A percentile compares a stretch with the other conserved stretches of the same genome.
Evolutionary conservation across 2,888 invertebrate species (phyloP).

Genomic region (Drosophila eohydei): DNA sequence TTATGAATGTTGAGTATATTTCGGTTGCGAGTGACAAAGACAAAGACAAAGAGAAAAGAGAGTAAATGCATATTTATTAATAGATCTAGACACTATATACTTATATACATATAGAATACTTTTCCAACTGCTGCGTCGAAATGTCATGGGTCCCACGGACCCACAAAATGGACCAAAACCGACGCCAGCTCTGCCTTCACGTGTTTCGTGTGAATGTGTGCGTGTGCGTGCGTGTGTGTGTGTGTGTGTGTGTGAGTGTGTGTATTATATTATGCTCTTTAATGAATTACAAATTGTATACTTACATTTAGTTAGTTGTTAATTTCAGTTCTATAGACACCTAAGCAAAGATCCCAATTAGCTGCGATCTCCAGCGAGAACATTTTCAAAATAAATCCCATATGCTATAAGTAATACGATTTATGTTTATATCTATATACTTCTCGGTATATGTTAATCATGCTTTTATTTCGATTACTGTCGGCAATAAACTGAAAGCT

Average conservation of each 20-base stretch:
- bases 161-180: conserved; percentile 23
- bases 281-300: conserved; percentile 42
- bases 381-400: conserved; percentile 46
- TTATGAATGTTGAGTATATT: conserved; percentile 59
- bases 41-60: not conserved
- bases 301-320: conserved; percentile 57
- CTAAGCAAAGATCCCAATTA: conserved; percentile 40
- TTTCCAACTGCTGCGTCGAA: conserved; percentile 21
- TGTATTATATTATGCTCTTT: conserved; percentile 37
- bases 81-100: conserved; percentile 17
- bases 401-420: conserved; percentile 32
- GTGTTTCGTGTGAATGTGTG: conserved; percentile 18
- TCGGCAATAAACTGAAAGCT: conserved; percentile 2
- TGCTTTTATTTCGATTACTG: conserved; percentile 13
- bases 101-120: conserved; percentile 13
- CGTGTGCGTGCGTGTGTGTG: conserved; percentile 6
- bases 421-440: conserved; percentile 1
- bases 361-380: conserved; percentile 34
- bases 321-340: conserved; percentile 32
- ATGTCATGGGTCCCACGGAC: conserved; percentile 5
- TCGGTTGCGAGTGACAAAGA: conserved; percentile 33
- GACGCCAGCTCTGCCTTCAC: conserved; percentile 43
- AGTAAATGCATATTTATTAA: conserved; percentile 36
- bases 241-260: conserved; percentile 11
- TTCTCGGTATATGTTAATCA: not conserved